Conservation (phyloP, 37 sponge, comb jelly and placozoan genomes). For the Lycopodina hypogea region DNA sequence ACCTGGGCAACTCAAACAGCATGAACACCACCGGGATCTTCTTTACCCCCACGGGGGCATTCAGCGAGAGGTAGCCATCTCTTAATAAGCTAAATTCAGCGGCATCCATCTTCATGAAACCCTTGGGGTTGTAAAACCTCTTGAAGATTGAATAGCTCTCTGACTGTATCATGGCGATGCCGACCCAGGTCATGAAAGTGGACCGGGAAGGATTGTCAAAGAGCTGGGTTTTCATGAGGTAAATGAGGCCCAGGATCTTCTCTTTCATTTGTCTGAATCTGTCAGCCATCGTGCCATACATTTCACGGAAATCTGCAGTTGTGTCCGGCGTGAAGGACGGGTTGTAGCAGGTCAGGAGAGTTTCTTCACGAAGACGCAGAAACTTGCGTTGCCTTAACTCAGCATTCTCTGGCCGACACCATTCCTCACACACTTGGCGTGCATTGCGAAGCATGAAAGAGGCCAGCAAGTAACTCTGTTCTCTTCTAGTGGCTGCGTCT, state of each 20-base stretch:
- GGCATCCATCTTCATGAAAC: conserved; percentile 38
- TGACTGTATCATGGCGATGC: conserved; percentile 56
- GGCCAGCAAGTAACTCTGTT: conserved; percentile 32
- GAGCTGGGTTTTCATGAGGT: conserved; percentile 50
- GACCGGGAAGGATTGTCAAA: conserved; percentile 50
- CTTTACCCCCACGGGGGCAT: conserved; percentile 54
- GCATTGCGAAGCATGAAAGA: conserved; percentile 59
- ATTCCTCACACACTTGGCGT: conserved; percentile 61
- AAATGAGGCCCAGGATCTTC: conserved; percentile 25
- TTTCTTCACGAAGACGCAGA: conserved; percentile 45
- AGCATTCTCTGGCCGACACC: conserved; percentile 54
- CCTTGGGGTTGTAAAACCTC: conserved; percentile 21
- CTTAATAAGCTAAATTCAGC: conserved; percentile 32
- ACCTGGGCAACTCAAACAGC: conserved; percentile 67
- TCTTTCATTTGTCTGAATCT: conserved; percentile 40
- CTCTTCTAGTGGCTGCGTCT: not conserved
- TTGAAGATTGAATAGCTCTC: conserved; percentile 56
- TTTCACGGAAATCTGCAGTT: conserved; percentile 53
- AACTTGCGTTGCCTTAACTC: conserved; percentile 51
- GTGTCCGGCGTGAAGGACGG: conserved; percentile 29
- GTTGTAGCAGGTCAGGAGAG: conserved; percentile 20
- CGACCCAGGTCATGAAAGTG: conserved; percentile 62
- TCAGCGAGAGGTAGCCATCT: conserved; percentile 42
- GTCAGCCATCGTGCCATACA: conserved; percentile 57
- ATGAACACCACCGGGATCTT: conserved; percentile 67